Percentiles rank a stretch among this genome's conserved stretches.
These are phyloP conservation scores for Bombus superbus DNA, from an alignment of 1,140 invertebrate species.

Conservation along the genomic window DNA sequence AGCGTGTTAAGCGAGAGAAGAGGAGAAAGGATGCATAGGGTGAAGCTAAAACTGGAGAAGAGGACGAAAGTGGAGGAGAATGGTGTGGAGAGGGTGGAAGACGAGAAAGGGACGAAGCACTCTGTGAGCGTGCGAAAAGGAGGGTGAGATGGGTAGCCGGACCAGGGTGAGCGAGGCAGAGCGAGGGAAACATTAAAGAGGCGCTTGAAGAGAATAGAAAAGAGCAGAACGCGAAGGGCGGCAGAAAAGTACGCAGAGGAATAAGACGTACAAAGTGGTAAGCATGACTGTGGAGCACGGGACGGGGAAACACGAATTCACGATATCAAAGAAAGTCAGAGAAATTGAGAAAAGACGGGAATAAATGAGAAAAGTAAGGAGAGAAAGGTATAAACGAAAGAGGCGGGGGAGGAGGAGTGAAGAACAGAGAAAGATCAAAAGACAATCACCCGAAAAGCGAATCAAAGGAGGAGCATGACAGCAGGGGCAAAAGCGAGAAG, in stretches of 20 bases:
- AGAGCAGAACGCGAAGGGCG: neutral
- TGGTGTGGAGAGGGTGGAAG: neutral
- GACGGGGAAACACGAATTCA: neutral
- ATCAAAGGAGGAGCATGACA: conserved; percentile 18
- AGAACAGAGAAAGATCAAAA: conserved; percentile 46
- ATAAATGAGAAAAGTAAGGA: neutral
- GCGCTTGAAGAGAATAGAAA: neutral
- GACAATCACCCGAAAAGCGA: conserved; percentile 13
- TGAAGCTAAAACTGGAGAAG: neutral
- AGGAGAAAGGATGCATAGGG: neutral
- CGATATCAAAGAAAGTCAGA: neutral
- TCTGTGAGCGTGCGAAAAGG: neutral
- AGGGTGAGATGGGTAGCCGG: neutral
- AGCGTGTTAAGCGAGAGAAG: conserved; percentile 4
- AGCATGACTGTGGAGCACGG: too few relatives aligned
- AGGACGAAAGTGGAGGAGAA: neutral
- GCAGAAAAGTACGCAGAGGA: neutral
- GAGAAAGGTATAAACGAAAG: neutral
- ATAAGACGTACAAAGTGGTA: neutral
- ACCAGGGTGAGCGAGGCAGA: neutral
- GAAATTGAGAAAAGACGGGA: neutral
- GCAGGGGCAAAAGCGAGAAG: neutral
- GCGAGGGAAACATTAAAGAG: neutral
- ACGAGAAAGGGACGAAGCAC: neutral
- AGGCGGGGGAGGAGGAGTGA: neutral